Conservation (phyloP, 2,113 vertebrate genomes). For the Piaya cayana region DNA sequence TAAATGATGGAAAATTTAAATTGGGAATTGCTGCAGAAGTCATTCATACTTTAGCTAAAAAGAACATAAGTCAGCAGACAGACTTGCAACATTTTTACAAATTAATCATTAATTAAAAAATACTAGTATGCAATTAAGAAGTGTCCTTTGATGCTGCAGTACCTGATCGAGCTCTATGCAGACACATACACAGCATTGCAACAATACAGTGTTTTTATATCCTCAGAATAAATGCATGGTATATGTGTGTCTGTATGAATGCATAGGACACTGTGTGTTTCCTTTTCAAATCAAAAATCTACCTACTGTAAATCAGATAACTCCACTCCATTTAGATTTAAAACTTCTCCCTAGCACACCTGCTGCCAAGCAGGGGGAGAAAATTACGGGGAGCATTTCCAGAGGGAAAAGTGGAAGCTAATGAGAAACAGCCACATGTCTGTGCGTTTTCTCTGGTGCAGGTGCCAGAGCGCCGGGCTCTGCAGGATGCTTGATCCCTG, state of each 20-base stretch:
- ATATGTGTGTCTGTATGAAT: not conserved
- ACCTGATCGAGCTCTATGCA: not conserved
- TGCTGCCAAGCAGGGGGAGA: not conserved
- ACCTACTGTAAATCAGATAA: not conserved
- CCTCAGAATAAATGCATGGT: not conserved
- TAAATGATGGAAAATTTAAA: not conserved
- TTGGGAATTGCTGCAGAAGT: not conserved
- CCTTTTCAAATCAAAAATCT: conserved; percentile 8
- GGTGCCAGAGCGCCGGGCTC: accelerated
- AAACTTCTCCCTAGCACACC: not conserved
- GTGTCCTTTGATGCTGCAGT: not conserved
- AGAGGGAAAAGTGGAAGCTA: not conserved
- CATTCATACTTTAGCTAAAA: not conserved
- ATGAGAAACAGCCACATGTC: not conserved
- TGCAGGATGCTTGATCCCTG: not conserved
- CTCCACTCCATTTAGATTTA: not conserved
- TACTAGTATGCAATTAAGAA: not conserved
- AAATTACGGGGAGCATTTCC: not conserved
- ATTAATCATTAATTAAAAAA: conserved; percentile 24
- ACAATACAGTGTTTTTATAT: not conserved
- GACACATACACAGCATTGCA: not conserved
- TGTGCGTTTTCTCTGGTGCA: accelerated
- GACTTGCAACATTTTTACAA: not conserved
- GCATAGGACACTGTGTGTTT: not conserved
- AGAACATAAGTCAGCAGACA: not conserved